These are phyloP conservation scores for Sylvicola cinctus DNA, from an alignment of 2,888 invertebrate genomes.

Conservation along the genomic window DNA sequence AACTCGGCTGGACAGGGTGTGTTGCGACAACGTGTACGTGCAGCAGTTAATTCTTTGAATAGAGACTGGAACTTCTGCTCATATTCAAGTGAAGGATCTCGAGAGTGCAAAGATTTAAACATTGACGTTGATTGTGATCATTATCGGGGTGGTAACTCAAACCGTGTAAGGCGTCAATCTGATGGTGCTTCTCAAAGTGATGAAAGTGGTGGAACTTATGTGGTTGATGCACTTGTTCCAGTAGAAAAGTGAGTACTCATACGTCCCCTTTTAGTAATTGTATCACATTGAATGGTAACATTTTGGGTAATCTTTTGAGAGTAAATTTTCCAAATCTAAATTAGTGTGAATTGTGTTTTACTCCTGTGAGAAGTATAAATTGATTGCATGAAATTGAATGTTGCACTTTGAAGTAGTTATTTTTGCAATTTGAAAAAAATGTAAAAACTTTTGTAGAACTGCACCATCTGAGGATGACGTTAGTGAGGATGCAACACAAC, in stretches of 20 bases:
- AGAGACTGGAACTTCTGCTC: constrained; percentile 96
- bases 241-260: constrained; percentile 57
- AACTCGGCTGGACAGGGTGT: constrained; percentile 91
- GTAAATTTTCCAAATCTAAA: neutral
- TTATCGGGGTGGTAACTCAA: constrained; percentile 30
- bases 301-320: neutral
- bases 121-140: constrained; percentile 86
- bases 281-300: no score
- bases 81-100: constrained; percentile 59
- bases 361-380: neutral
- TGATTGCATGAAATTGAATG: neutral
- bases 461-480: neutral
- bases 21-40: constrained; percentile 68
- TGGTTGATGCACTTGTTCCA: constrained; percentile 60
- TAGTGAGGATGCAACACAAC: constrained; percentile 15
- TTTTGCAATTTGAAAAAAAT: no score
- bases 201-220: constrained; percentile 41
- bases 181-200: neutral
- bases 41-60: constrained; percentile 76
- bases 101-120: constrained; percentile 75
- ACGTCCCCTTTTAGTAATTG: neutral
- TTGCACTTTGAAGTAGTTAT: neutral
- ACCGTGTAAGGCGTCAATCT: constrained; percentile 40
- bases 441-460: no score
- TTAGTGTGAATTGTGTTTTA: neutral